Conservation (phyloP, 1,140 invertebrate species). For the Charaxes varanes region DNA sequence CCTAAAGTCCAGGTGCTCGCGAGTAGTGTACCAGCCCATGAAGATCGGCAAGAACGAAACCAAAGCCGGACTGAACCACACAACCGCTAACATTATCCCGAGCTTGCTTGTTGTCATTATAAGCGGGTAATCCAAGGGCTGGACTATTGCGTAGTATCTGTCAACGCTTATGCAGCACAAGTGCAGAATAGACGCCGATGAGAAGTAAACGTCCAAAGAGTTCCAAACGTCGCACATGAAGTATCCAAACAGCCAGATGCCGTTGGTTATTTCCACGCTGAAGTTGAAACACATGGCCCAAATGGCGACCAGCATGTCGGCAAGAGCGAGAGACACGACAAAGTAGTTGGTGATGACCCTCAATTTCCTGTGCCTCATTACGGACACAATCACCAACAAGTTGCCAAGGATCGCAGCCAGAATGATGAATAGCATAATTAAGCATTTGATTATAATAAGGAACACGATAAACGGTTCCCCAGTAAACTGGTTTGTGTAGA, state of each 20-base stretch:
- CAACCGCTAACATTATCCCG: slow-evolving; percentile 85
- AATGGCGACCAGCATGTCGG: slow-evolving; percentile 93
- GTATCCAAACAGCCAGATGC: slow-evolving; percentile 91
- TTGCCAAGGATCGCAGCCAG: slow-evolving; percentile 90
- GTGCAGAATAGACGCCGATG: slow-evolving; percentile 93
- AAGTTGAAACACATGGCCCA: slow-evolving; percentile 97
- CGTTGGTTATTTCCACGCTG: slow-evolving; percentile 86
- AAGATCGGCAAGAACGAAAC: slow-evolving; percentile 97
- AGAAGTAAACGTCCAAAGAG: slow-evolving; percentile 95
- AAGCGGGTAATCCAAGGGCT: slow-evolving; percentile 90
- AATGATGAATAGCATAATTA: slow-evolving; percentile 89
- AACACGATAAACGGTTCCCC: slow-evolving; percentile 54
- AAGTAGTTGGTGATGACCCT: slow-evolving; percentile 96
- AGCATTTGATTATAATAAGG: slow-evolving; percentile 79
- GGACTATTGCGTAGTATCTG: slow-evolving; percentile 92
- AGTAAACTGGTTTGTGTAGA: slow-evolving; percentile 54
- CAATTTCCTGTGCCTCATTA: slow-evolving; percentile 89
- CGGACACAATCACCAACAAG: slow-evolving; percentile 89
- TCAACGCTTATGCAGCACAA: slow-evolving; percentile 93
- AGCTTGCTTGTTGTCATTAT: slow-evolving; percentile 89
- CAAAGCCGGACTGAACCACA: slow-evolving; percentile 93
- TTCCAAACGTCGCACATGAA: slow-evolving; percentile 97
- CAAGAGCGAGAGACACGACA: slow-evolving; percentile 92
- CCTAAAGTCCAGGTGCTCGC: slow-evolving; percentile 83
- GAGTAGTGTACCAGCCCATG: slow-evolving; percentile 92